phyloP scores from a whole-genome alignment of 2,797 vertebrate species.

The Phrynocephalus vlangalii region DNA sequence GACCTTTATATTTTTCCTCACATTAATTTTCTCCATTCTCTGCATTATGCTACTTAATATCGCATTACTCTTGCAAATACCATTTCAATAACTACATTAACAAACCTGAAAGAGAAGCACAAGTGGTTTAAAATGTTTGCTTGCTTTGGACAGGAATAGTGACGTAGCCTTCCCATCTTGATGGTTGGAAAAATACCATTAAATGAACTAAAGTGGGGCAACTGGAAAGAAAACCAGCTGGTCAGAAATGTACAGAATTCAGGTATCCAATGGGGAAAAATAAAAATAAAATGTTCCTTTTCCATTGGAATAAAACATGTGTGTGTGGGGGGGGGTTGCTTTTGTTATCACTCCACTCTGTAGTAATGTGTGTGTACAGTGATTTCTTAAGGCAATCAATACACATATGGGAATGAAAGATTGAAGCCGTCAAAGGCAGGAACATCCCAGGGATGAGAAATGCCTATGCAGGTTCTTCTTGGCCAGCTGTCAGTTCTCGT shows the following conservation, averaged over 20 bases:
- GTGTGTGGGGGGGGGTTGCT: conserved; percentile 72
- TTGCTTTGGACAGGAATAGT: conserved; percentile 69
- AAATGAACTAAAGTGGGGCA: conserved; percentile 68
- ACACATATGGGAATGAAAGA: conserved; percentile 77
- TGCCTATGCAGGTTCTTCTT: conserved; percentile 48
- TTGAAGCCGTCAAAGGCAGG: conserved; percentile 67
- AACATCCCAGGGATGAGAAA: conserved; percentile 61
- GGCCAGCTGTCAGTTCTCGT: conserved; percentile 42
- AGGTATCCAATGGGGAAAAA: conserved; percentile 78
- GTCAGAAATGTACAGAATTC: conserved; percentile 76
- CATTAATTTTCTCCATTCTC: conserved; percentile 24
- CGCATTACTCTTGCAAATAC: conserved; percentile 58
- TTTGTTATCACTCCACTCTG: conserved; percentile 77
- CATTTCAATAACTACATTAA: conserved; percentile 53
- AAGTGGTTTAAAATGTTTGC: conserved; percentile 58
- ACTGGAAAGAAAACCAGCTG: conserved; percentile 74
- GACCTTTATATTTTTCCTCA: conserved; percentile 49
- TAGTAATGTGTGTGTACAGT: conserved; percentile 38
- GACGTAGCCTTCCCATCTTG: conserved; percentile 71
- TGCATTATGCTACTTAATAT: conserved; percentile 49
- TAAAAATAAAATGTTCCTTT: conserved; percentile 85
- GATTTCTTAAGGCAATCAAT: conserved; percentile 81
- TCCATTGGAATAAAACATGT: conserved; percentile 76
- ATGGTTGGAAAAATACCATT: conserved; percentile 77
- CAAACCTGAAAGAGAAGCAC: conserved; percentile 43